A percentile compares a stretch with the other conserved stretches of the same genome.
Evolutionary conservation across 1,140 invertebrate genomes (phyloP).

Genomic region (Apis dorsata): DNA sequence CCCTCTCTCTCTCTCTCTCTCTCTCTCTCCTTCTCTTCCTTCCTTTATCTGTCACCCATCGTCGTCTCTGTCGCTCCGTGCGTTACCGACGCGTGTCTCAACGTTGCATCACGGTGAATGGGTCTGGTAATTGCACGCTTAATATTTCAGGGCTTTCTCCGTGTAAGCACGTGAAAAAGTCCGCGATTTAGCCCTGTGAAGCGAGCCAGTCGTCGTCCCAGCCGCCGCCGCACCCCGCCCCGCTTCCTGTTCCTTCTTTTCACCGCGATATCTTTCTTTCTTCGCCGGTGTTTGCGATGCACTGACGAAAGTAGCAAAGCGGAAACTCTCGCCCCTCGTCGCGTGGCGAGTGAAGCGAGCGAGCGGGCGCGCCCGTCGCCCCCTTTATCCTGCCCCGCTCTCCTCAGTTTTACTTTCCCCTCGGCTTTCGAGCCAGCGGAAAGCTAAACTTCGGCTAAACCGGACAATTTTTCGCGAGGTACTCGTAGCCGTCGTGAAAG

Average conservation of each 20-base stretch:
- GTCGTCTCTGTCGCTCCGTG: constrained; percentile 34
- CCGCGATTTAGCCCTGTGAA: constrained; percentile 72
- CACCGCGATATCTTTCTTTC: constrained; percentile 56
- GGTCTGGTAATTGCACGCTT: constrained; percentile 79
- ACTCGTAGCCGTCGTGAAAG: not conserved
- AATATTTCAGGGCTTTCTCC: constrained; percentile 79
- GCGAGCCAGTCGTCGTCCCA: constrained; percentile 51
- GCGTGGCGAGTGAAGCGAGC: not conserved
- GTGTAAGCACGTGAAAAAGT: constrained; percentile 75
- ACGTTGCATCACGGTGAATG: constrained; percentile 77
- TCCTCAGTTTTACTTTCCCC: constrained; percentile 59
- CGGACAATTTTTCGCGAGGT: constrained; percentile 5
- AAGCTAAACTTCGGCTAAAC: constrained; percentile 24
- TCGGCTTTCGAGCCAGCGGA: constrained; percentile 17
- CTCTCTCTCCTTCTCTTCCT: constrained; percentile 1
- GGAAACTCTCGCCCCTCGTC: constrained; percentile 67
- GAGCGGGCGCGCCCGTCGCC: not conserved
- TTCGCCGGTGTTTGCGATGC: constrained; percentile 62
- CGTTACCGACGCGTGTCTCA: constrained; percentile 67
- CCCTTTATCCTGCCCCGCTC: constrained; percentile 39
- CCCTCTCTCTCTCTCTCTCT: constrained; percentile 9
- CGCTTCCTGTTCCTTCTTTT: constrained; percentile 46
- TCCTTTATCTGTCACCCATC: not conserved
- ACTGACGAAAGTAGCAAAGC: constrained; percentile 72
- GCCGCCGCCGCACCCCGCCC: constrained; percentile 43